phyloP scores from a whole-genome alignment of 2,113 vertebrate species.

The Alligator sinensis region DNA sequence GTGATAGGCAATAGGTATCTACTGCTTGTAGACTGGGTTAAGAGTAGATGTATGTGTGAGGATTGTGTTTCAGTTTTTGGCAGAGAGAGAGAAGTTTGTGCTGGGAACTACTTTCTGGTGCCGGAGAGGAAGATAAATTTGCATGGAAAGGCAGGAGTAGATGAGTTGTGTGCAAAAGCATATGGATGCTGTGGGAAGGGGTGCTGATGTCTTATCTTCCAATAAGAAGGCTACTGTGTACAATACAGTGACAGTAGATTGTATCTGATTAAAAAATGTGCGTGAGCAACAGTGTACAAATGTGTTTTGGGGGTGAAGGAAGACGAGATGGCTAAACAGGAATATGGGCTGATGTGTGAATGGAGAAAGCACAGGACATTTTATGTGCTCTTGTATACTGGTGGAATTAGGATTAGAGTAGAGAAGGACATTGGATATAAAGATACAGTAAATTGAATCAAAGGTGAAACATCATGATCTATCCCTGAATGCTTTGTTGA shows the following conservation, averaged over 20 bases:
- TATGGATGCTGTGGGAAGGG: not conserved
- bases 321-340: slow-evolving; percentile 17
- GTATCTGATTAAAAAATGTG: not conserved
- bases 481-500: not conserved
- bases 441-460: not conserved
- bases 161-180: not conserved
- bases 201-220: fast-evolving
- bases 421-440: not conserved
- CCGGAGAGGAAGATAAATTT: not conserved
- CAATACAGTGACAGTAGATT: fast-evolving
- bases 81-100: not conserved
- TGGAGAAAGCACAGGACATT: fast-evolving
- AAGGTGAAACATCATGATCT: not conserved
- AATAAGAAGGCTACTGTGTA: not conserved
- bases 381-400: not conserved
- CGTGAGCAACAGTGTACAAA: not conserved
- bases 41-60: not conserved
- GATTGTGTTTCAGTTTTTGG: not conserved
- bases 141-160: not conserved
- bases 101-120: not conserved
- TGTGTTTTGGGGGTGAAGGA: not conserved
- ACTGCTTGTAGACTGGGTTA: not conserved
- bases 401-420: not conserved
- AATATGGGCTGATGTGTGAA: not conserved
- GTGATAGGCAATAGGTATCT: not conserved